Conservation (phyloP, 2,888 invertebrate genomes). For the Neoascia interrupta region DNA sequence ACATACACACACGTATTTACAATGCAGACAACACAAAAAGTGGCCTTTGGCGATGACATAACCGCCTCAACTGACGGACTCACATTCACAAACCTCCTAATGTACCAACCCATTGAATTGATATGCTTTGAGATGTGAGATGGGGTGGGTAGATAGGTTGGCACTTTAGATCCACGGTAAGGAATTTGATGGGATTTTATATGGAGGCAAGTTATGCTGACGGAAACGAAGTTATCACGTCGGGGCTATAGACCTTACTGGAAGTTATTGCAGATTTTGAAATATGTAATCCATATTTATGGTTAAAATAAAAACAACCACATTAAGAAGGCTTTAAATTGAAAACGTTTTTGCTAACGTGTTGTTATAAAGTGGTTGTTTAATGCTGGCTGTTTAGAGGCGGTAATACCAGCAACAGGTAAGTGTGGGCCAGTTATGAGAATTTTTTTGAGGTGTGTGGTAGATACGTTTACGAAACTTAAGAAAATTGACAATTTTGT, state of each 20-base stretch:
- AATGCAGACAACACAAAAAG: constrained; percentile 25
- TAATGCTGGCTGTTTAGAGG: too few species aligned
- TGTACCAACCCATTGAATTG: not conserved
- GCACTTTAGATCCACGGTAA: not conserved
- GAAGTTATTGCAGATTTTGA: constrained; percentile 17
- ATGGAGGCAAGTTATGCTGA: constrained; percentile 26
- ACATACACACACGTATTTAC: constrained; percentile 1
- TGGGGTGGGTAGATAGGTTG: not conserved
- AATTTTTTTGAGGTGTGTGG: too few species aligned
- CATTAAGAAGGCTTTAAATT: not conserved
- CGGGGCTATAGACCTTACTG: constrained; percentile 20
- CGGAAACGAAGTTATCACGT: constrained; percentile 51
- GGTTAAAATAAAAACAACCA: constrained; percentile 16
- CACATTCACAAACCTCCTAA: constrained; percentile 3
- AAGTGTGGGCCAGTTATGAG: too few species aligned
- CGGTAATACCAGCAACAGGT: too few species aligned
- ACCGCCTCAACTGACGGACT: too few species aligned
- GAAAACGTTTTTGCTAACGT: not conserved
- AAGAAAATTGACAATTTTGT: too few species aligned
- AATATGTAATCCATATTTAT: constrained; percentile 32
- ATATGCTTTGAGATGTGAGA: constrained; percentile 19
- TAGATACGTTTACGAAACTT: too few species aligned
- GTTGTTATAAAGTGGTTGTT: too few species aligned
- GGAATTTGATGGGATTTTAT: constrained; percentile 19
- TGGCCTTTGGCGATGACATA: constrained; percentile 46